A percentile compares a stretch with the other conserved stretches of the same genome.
Conservation (phyloP, 1,140 invertebrate genomes). For the Drosophila sulfurigaster region DNA sequence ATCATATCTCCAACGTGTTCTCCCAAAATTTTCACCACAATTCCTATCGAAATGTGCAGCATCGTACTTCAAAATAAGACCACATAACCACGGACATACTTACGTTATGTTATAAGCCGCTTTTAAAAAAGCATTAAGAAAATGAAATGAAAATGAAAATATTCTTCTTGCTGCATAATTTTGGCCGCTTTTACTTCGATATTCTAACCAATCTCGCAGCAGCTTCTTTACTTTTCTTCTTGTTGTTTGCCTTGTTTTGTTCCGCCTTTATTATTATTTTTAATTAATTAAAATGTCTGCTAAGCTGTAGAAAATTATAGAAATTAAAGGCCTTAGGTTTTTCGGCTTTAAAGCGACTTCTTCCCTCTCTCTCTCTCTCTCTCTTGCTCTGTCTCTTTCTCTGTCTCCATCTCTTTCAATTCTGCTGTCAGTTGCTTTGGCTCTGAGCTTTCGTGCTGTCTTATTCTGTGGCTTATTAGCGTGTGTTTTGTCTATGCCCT, state of each 20-base stretch:
- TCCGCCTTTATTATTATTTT: constrained; percentile 28
- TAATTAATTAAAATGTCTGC: constrained; percentile 70
- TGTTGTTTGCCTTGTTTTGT: neutral
- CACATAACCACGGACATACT: constrained; percentile 12
- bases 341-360: constrained; percentile 11
- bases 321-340: constrained; percentile 1
- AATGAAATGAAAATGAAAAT: constrained; percentile 66
- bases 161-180: constrained; percentile 54
- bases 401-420: neutral
- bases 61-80: neutral
- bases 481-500: constrained; percentile 58
- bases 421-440: neutral
- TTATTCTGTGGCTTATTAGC: constrained; percentile 66
- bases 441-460: neutral
- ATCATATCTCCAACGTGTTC: no score
- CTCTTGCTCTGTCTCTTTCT: constrained; percentile 38
- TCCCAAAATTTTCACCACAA: no score
- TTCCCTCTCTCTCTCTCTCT: neutral
- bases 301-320: constrained; percentile 45
- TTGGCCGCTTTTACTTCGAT: constrained; percentile 51
- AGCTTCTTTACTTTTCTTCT: neutral
- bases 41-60: neutral
- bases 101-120: constrained; percentile 55
- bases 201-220: constrained; percentile 14
- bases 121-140: constrained; percentile 73